Percentiles rank a stretch among this genome's conserved stretches.
Evolutionary conservation across 2,888 invertebrate genomes (phyloP).

Genomic region (Herminia tarsipennalis): DNA sequence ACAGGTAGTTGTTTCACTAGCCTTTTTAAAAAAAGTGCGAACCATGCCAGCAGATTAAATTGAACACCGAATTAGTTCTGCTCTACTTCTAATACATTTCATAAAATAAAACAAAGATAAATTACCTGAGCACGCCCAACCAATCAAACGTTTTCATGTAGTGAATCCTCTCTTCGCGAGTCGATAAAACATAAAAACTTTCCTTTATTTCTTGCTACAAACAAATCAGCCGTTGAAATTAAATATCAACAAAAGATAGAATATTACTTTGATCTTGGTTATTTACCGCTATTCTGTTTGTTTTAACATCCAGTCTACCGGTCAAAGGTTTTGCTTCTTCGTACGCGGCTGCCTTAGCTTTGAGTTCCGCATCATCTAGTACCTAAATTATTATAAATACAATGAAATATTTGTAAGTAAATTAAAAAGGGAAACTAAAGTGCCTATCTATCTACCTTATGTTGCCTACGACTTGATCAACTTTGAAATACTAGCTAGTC

Average conservation of each 20-base stretch:
- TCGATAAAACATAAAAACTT: slow-evolving; percentile 69
- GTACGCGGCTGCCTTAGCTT: slow-evolving; percentile 45
- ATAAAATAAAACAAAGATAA: slow-evolving; percentile 20
- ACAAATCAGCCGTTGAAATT: slow-evolving; percentile 48
- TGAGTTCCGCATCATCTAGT: slow-evolving; percentile 1
- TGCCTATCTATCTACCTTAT: too few species aligned
- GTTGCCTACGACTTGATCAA: too few species aligned
- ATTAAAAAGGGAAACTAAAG: too few species aligned
- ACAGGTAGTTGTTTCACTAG: too few species aligned
- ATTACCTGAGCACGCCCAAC: slow-evolving; percentile 71
- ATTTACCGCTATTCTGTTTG: slow-evolving; percentile 73
- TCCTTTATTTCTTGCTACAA: slow-evolving; percentile 79
- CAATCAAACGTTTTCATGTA: slow-evolving; percentile 63
- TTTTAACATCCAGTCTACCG: slow-evolving; percentile 68
- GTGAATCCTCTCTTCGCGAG: slow-evolving; percentile 51
- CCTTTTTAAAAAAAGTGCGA: too few species aligned
- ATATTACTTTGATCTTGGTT: slow-evolving; percentile 16
- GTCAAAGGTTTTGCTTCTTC: slow-evolving; percentile 70
- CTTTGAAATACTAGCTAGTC: too few species aligned
- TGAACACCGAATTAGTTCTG: too few species aligned
- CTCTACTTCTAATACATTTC: too few species aligned
- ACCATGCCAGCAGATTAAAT: too few species aligned
- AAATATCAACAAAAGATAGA: slow-evolving; percentile 2
- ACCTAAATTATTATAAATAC: neutral
- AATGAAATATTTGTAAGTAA: neutral